Evolutionary conservation across 1,140 invertebrate genomes (phyloP).

Genomic region (Coenobita brevimanus): DNA sequence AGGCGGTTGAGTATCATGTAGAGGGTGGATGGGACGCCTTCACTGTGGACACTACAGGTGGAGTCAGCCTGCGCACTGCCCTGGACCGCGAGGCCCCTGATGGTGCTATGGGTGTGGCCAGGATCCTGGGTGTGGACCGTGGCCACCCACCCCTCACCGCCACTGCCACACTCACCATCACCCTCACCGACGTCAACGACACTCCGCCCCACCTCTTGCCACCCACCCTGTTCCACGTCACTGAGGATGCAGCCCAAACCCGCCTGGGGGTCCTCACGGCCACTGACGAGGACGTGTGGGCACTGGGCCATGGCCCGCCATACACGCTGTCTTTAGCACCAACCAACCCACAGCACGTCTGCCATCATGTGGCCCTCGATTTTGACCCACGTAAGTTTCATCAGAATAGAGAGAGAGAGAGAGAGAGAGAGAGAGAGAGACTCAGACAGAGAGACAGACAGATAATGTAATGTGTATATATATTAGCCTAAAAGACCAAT

Average conservation of each 20-base stretch:
- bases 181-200: slow-evolving; percentile 11
- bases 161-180: neutral
- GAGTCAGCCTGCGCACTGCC: neutral
- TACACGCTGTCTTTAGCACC: neutral
- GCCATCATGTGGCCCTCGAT: neutral
- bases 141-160: neutral
- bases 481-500: too few species aligned
- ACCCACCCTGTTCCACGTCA: neutral
- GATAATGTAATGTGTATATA: too few species aligned
- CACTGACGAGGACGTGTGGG: neutral
- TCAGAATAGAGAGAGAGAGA: too few species aligned
- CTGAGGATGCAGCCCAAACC: neutral
- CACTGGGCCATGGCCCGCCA: neutral
- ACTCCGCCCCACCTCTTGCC: neutral
- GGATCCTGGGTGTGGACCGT: neutral
- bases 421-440: too few species aligned
- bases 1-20: neutral
- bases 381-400: neutral
- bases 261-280: slow-evolving; percentile 2
- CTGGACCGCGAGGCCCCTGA: slow-evolving; percentile 1
- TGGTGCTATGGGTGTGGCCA: neutral
- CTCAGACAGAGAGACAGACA: too few species aligned
- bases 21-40: neutral
- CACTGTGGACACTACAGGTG: neutral
- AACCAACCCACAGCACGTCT: neutral